phyloP scores from a whole-genome alignment of 2,113 vertebrate species.

The western clawed frog (Xenopus tropicalis) region DNA sequence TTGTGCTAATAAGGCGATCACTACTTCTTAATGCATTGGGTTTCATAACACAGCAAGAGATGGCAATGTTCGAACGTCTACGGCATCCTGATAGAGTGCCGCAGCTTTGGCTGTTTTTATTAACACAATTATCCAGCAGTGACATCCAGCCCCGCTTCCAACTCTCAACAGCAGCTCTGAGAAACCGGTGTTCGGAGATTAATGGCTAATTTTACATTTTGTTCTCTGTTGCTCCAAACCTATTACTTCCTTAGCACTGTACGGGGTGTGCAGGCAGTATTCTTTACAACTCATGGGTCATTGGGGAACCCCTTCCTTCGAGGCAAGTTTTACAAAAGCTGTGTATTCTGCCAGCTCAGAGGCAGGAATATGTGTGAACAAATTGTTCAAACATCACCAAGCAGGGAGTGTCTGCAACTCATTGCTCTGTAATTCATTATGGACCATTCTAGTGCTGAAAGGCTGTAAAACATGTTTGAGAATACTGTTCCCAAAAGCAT shows the following conservation, averaged over 20 bases:
- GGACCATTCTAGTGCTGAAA: conserved; percentile 16
- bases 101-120: conserved; percentile 30
- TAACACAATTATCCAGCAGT: conserved; percentile 36
- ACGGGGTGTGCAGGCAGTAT: conserved; percentile 24
- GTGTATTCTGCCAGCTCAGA: conserved; percentile 25
- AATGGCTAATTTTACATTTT: conserved; percentile 45
- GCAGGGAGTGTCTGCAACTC: conserved; percentile 14
- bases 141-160: conserved; percentile 27
- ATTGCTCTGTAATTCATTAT: conserved; percentile 18
- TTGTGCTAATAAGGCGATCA: conserved; percentile 29
- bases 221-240: conserved; percentile 35
- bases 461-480: conserved; percentile 16
- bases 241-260: conserved; percentile 42
- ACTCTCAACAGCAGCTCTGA: conserved; percentile 33
- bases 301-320: conserved; percentile 35
- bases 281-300: conserved; percentile 34
- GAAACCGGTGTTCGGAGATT: conserved; percentile 38
- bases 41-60: conserved; percentile 27
- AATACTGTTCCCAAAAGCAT: not conserved
- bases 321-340: conserved; percentile 28
- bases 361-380: conserved; percentile 32
- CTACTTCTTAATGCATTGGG: conserved; percentile 19
- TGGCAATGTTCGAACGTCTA: conserved; percentile 24
- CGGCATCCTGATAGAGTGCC: conserved; percentile 25
- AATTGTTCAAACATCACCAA: conserved; percentile 23